Conservation (phyloP, 1,140 invertebrate genomes). For the Bombus soroeensis region DNA sequence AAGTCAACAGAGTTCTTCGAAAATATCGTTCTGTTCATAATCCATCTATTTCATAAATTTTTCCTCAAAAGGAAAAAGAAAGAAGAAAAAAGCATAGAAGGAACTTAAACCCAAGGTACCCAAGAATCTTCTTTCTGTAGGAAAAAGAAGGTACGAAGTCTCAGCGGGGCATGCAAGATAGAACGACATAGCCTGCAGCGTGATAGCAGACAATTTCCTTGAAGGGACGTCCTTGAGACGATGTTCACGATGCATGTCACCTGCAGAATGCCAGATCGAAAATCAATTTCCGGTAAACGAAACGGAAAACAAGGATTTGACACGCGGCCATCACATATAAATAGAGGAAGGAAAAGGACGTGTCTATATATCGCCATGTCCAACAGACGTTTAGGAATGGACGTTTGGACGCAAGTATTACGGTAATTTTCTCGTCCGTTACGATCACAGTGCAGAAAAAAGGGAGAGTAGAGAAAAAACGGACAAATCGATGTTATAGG, state of each 20-base stretch:
- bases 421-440: slow-evolving; percentile 12
- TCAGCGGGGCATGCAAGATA: slow-evolving; percentile 5
- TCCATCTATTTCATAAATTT: background rate
- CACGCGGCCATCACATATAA: slow-evolving; percentile 33
- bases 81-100: background rate
- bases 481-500: background rate
- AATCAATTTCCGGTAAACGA: slow-evolving; percentile 60
- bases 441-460: background rate
- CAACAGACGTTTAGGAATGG: background rate
- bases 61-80: background rate
- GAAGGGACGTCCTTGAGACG: slow-evolving; percentile 38
- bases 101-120: too few relatives aligned
- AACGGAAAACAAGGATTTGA: slow-evolving; percentile 57
- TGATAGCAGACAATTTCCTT: slow-evolving; percentile 62
- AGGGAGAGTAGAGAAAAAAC: background rate
- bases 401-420: background rate
- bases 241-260: slow-evolving; percentile 55
- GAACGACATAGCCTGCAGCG: slow-evolving; percentile 21
- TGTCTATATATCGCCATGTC: background rate
- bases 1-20: too few relatives aligned
- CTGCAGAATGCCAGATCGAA: slow-evolving; percentile 55
- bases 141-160: background rate
- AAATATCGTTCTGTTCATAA: too few relatives aligned
- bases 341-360: background rate
- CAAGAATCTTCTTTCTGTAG: background rate